Conservation (phyloP, 2,797 vertebrate genomes). For the Channallabes apus region DNA sequence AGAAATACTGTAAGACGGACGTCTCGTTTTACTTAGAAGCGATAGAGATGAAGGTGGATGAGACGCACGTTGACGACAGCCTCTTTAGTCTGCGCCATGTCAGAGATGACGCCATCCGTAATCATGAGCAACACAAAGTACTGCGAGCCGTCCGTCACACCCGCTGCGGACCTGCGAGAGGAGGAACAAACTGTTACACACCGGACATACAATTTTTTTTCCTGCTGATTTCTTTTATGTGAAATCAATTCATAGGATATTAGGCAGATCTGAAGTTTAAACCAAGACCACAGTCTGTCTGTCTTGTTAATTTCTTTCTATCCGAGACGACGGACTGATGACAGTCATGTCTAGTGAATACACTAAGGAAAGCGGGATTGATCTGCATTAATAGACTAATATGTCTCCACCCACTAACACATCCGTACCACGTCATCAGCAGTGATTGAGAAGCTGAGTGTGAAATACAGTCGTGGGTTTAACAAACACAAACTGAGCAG, state of each 20-base stretch:
- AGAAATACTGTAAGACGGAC: background rate
- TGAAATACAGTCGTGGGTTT: background rate
- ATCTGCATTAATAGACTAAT: background rate
- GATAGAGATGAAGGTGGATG: background rate
- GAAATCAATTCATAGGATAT: background rate
- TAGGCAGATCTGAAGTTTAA: background rate
- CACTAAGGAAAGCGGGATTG: background rate
- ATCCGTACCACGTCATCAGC: background rate
- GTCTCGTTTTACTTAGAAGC: background rate
- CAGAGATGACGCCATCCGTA: constrained; percentile 62
- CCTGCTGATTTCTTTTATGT: too few species aligned
- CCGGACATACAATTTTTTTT: background rate
- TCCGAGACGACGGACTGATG: background rate
- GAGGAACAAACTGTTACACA: background rate
- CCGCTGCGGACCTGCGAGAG: constrained; percentile 71
- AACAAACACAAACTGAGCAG: background rate
- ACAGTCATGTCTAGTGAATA: background rate
- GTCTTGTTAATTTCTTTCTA: background rate
- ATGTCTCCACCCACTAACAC: background rate
- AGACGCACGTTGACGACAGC: constrained; percentile 83
- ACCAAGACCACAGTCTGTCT: background rate
- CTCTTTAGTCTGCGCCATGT: constrained; percentile 88
- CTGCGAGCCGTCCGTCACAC: constrained; percentile 82
- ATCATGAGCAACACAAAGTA: constrained; percentile 86
- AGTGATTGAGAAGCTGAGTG: background rate